Base-by-base conservation (phyloP, 2,888 invertebrate species). In the Volucella inflata region DNA sequence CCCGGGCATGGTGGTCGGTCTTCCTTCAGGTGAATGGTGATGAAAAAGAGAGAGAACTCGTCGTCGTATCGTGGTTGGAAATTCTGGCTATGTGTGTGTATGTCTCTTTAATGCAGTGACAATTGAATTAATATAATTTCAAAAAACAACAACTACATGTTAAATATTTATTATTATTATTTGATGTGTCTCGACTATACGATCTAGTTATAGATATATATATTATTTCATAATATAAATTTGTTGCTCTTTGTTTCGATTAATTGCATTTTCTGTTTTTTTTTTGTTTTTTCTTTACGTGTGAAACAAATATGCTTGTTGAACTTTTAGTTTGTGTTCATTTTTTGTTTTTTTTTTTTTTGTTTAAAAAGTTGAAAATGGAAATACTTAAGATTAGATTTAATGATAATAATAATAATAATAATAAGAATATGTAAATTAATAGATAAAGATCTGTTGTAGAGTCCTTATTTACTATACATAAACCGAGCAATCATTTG, bases 91-190 rank as follows among this genome's bases (percentile, higher is more conserved):
- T 53, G 17, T 1, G 50, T 12, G 48, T 72, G 79, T 77, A 30
- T 81, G 48, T 68, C 65, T 81, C 76, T 81, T 81, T 77, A 85
- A 85, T 81, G 67, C 76, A 81, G 81, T 85, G 81, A 85, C 81
- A 85, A 60, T 60, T 72, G 21, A 64, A 70, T 64, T 79, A 79
- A 44, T 70, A 59, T 40, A 64, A 59, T 74, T 80, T 75, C 42
- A 77, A 77, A 68, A 85, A 85, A 81, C 76, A 81, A 77, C 68
- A 51, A 53, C 81, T 85, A 85, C 85, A 70, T 81, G 62, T 71
- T 85, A 76, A 62, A 85, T 85, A 72, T 85, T 81, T 85, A 76
- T 80, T 85, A 64, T 21, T 79, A 74, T 53, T 60, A 44, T 72
- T 77, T 36, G 55, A 77, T 65, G 16, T 65, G n/a, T n/a, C n/a